Percentiles rank a stretch among this genome's conserved stretches.
These are phyloP conservation scores for Acanthopagrus latus DNA, from an alignment of 2,797 vertebrate species.

Conservation along the genomic window DNA sequence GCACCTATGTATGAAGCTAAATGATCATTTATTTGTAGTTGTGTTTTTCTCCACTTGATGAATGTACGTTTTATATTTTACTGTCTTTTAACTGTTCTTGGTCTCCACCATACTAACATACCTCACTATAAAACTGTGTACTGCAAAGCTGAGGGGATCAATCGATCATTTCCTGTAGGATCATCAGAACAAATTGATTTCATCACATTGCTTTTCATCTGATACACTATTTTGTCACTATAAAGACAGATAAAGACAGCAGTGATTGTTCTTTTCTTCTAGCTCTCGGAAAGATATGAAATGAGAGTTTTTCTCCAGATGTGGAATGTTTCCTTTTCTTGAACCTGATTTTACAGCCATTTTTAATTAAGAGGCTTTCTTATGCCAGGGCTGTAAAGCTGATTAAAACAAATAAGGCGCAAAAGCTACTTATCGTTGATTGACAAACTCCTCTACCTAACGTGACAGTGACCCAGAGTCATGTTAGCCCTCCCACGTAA, in stretches of 20 bases:
- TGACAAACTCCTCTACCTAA: not conserved
- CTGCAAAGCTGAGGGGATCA: too few species aligned
- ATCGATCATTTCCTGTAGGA: not conserved
- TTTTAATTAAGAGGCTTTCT: not conserved
- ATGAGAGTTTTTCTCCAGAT: not conserved
- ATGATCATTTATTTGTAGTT: not conserved
- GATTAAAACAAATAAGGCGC: not conserved
- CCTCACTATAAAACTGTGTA: not conserved
- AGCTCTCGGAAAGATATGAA: not conserved
- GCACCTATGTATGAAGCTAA: too few species aligned
- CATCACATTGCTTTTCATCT: not conserved
- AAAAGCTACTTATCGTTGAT: not conserved
- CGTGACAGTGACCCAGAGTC: constrained; percentile 2
- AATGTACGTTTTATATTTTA: not conserved
- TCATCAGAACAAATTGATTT: not conserved
- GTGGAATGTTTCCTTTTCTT: not conserved
- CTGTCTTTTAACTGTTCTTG: not conserved
- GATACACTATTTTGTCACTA: not conserved
- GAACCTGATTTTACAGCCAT: not conserved
- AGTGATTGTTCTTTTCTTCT: not conserved
- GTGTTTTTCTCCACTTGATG: too few species aligned
- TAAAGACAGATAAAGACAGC: not conserved
- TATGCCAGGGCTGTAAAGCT: not conserved
- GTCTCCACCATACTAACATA: not conserved
- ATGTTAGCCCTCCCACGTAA: not conserved